Evolutionary conservation across 2,888 invertebrate genomes (phyloP).

Genomic region (Cephalotes varians): DNA sequence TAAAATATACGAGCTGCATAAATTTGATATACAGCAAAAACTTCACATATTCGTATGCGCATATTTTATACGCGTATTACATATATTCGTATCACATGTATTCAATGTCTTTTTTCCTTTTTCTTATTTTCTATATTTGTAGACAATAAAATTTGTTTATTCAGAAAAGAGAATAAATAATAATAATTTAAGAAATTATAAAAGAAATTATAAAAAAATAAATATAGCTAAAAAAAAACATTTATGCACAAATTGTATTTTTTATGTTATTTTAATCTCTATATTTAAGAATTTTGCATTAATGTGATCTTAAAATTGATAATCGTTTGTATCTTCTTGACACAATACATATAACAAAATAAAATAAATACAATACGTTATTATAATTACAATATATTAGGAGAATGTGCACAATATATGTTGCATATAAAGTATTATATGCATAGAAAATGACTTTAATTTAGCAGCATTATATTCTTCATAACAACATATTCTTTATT

Average conservation of each 20-base stretch:
- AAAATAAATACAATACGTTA: too few species aligned
- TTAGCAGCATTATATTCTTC: neutral
- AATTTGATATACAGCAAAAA: conserved; percentile 50
- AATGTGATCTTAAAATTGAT: neutral
- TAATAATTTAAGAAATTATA: conserved; percentile 7
- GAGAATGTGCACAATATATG: neutral
- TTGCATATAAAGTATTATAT: neutral
- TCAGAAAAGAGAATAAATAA: neutral
- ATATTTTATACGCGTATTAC: neutral
- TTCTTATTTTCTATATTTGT: neutral
- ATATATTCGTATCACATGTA: neutral
- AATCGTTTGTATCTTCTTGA: neutral
- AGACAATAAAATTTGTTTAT: neutral
- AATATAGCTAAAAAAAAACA: neutral
- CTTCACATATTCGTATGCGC: neutral
- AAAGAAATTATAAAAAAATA: conserved; percentile 1
- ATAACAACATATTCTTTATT: neutral
- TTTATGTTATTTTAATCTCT: neutral
- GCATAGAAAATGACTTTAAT: neutral
- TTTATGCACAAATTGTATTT: neutral
- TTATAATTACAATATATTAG: neutral
- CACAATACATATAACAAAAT: neutral
- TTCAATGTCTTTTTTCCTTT: neutral
- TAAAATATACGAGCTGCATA: conserved; percentile 60
- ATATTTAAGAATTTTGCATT: neutral